These are phyloP conservation scores for Gryon sp. DNA, from an alignment of 1,140 invertebrate genomes.

Conservation along the genomic window DNA sequence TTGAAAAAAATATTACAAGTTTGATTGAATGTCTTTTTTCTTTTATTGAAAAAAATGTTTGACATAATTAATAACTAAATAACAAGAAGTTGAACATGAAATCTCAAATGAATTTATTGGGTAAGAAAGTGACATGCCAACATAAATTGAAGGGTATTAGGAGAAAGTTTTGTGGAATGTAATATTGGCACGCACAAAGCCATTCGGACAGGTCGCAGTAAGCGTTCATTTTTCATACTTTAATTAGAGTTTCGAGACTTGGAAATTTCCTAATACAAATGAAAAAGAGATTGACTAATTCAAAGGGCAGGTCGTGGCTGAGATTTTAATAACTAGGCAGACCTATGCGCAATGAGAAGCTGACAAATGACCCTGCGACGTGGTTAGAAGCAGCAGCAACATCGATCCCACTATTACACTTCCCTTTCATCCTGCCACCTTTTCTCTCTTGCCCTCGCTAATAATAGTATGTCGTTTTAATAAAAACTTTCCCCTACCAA, in stretches of 20 bases:
- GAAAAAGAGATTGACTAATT: conserved; percentile 59
- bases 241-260: conserved; percentile 48
- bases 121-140: no score
- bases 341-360: conserved; percentile 67
- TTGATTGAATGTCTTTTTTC: no score
- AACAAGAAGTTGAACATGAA: no score
- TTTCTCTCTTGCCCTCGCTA: conserved; percentile 49
- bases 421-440: conserved; percentile 55
- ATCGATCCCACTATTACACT: conserved; percentile 70
- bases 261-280: conserved; percentile 55
- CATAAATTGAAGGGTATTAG: background rate
- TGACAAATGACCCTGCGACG: conserved; percentile 71
- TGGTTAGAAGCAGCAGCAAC: conserved; percentile 59
- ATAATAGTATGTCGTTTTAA: conserved; percentile 49
- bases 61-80: no score
- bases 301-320: conserved; percentile 37
- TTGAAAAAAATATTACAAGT: no score
- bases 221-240: conserved; percentile 46
- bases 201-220: background rate
- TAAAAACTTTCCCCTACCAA: conserved; percentile 33
- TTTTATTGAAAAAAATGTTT: no score
- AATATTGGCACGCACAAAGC: conserved; percentile 24
- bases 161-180: conserved; percentile 18
- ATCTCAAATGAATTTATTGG: no score
- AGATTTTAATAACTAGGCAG: conserved; percentile 61